Conservation (phyloP, 1,140 invertebrate species). For the Drosophila cardini region DNA sequence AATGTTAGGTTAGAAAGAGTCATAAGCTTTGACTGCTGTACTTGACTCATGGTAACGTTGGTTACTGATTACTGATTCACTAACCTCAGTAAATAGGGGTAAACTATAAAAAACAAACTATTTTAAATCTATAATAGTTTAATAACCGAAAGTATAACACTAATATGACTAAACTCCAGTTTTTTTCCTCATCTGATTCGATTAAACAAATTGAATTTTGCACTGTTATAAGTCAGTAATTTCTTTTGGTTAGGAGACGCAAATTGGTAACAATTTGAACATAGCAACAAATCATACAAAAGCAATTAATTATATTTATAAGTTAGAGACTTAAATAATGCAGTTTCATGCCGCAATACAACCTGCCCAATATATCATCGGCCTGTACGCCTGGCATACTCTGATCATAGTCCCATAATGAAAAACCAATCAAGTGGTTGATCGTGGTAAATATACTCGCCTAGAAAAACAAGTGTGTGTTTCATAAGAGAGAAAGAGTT, state of each 20-base stretch:
- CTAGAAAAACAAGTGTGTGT: conserved; percentile 85
- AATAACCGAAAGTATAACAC: too few relatives aligned
- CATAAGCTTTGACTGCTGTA: background rate
- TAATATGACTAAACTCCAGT: background rate
- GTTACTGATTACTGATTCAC: background rate
- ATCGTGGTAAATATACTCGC: conserved; percentile 90
- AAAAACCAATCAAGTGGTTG: conserved; percentile 89
- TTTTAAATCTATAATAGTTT: too few relatives aligned
- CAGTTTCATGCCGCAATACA: conserved; percentile 72
- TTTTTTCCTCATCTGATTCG: background rate
- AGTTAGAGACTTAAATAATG: conserved; percentile 45
- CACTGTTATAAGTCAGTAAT: background rate
- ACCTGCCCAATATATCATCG: conserved; percentile 94
- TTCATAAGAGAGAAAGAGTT: conserved; percentile 22
- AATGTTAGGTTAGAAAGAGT: background rate
- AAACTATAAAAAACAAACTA: too few relatives aligned
- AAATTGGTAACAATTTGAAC: conserved; percentile 9
- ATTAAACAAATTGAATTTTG: background rate
- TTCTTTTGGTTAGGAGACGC: background rate
- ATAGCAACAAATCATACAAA: conserved; percentile 32
- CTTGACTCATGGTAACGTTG: background rate
- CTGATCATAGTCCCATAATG: conserved; percentile 94
- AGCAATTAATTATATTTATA: conserved; percentile 21
- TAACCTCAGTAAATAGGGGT: background rate
- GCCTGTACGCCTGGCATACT: conserved; percentile 90